Evolutionary conservation across 2,888 invertebrate genomes (phyloP), one percentile per base, ranked within the genome.

Genomic region (Lasioglossum pauxillum): DNA sequence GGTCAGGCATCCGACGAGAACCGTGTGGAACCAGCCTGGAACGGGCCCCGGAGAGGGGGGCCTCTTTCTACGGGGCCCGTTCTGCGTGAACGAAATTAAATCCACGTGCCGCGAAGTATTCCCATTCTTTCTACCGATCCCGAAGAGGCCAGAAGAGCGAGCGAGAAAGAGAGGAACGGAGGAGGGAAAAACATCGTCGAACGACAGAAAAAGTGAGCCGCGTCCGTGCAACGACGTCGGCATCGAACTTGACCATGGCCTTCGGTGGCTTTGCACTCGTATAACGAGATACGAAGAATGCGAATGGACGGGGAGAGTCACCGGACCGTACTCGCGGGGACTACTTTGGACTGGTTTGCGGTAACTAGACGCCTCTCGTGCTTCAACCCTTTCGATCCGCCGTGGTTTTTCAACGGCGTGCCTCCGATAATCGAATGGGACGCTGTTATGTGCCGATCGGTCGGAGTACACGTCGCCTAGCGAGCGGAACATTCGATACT

Each of bases 161-260:
- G 27, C 14, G 60, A 60, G 27, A 60, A 27, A 60, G 14, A 16
- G 14, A 60, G 14, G 5, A 12, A 27, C 27, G n/a, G 60, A 14
- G 53, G 27, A 64, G 27, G 5, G 64, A 64, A 31, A 69, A 80
- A 80, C 87, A 88, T 87, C 89, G 85, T 82, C 77, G 86, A 80
- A 85, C 82, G 77, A 75, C 71, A 78, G 86, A 87, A 88, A 89
- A 90, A 88, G 84, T 84, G 41, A 69, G 79, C 82, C 86, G 82
- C 84, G 80, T 85, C 83, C 78, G 83, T 76, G 82, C 87, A 87
- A 80, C 83, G 87, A 83, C 89, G 84, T 90, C 89, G 87, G 85
- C 91, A 89, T 91, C 91, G 91, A 91, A 91, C 91, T 91, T 91
- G 91, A 89, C 91, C 91, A 78, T 91, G 90, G 90, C 91, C 91